Evolutionary conservation across 2,797 vertebrate species (phyloP).

Genomic region (Limosa lapponica): DNA sequence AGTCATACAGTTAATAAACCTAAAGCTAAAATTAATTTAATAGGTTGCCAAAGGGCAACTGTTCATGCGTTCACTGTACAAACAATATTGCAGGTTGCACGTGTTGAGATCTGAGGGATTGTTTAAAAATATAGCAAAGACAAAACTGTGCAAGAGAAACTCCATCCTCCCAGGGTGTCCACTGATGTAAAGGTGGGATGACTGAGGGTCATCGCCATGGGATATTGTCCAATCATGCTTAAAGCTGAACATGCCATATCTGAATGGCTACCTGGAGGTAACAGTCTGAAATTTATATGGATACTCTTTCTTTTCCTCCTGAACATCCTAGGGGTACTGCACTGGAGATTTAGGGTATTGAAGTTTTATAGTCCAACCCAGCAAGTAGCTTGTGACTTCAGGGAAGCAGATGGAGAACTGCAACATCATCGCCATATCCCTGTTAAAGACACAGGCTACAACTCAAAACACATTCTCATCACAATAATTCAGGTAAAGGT

Average conservation of each 20-base stretch:
- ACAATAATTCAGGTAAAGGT: background rate
- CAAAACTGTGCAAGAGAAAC: background rate
- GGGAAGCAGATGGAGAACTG: background rate
- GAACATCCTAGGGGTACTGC: background rate
- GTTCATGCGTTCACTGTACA: background rate
- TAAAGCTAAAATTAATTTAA: background rate
- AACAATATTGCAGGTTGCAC: background rate
- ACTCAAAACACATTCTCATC: background rate
- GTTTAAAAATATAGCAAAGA: background rate
- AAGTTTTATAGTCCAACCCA: background rate
- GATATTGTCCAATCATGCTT: background rate
- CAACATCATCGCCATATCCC: background rate
- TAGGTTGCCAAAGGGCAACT: background rate
- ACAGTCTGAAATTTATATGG: background rate
- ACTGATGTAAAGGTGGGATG: background rate
- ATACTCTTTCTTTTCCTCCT: background rate
- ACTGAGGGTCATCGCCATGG: background rate
- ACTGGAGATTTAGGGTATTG: background rate
- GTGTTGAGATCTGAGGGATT: background rate
- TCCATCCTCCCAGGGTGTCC: rapidly evolving
- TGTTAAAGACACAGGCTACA: background rate
- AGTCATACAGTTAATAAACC: background rate
- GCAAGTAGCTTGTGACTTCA: background rate
- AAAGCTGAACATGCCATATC: background rate
- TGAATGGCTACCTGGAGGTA: background rate